Base-by-base conservation (phyloP, 2,113 vertebrate species). In the Thunnus maccoyii region DNA sequence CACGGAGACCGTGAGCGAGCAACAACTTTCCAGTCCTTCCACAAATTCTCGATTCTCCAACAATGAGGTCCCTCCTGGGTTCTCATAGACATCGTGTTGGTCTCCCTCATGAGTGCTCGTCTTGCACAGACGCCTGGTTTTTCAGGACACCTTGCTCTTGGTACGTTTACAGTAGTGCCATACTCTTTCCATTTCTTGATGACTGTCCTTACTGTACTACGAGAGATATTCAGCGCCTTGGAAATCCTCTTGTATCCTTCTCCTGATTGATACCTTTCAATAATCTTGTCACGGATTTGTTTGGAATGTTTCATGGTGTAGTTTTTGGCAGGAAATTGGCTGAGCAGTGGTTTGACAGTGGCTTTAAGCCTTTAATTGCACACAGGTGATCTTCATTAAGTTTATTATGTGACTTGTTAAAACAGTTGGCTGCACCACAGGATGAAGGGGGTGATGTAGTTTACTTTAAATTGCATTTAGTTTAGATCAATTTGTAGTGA, bases 81-180 rank as follows among this genome's bases (percentile, higher is more conserved):
- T 9, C 36, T 41, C 36, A 10, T 6, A 8, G 36, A 9, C 36
- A 6, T 41, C 7, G 36, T 41, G 36, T 9, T 10, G 9, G 36
- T 41, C 36, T 41, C 6, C 8, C 36, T 41, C 36, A 9, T 6
- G 7, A 9, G 36, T 41, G 36, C 2, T 41, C 7, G 7, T 41
- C 36, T 41, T 41, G 36, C 36, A 41, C 36, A 41, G 36, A 9
- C 3, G 48, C 4, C 16, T 4, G 13, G 2, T 30, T 60, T 11
- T 32, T 15, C 0, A 36, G 0, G 4, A 5, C 11, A 13, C 1
- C 0, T 4, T 16, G n/a, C 14, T 41, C 2, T 22, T 15, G 0
- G 63, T 25, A 50, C 20, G 10, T 41, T 11, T 25, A 27, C 15
- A 51, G 15, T 7, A 3, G 8, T 4, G 30, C 22, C 12, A 8